Base-by-base conservation (phyloP, 2,797 vertebrate genomes). In the Trematomus bernacchii region DNA sequence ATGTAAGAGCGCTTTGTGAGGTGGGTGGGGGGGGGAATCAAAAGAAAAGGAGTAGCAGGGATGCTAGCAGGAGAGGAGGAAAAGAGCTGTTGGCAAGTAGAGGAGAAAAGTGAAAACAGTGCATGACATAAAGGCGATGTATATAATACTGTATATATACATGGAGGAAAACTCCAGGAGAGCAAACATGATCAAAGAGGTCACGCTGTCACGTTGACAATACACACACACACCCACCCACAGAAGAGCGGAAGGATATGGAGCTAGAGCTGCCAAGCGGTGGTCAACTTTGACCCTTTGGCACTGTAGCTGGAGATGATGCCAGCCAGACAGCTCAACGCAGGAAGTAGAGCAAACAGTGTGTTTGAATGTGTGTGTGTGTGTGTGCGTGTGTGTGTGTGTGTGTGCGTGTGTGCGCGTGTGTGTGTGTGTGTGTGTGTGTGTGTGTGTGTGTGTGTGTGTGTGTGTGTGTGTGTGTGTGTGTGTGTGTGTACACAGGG, bases 231-330 rank as follows among this genome's bases (percentile, higher is more conserved):
- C 33, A 12, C 66, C 64, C 46, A 76, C 8, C 71, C 16, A 30
- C 23, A 40, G 69, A 87, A 37, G 77, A 88, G 76, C 54, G 84
- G 86, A 90, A 90, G 83, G 86, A 89, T 82, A 77, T 69, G 72
- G 64, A 79, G 80, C 76, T 66, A 52, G 66, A 62, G 76, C 86
- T 92, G 90, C 90, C 91, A 93, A 88, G 78, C 79, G 9, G 76
- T 73, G 83, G 72, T 84, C 82, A 90, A 86, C 93, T 91, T 90
- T 87, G 90, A 92, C 90, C 89, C 73, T 71, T 88, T 93, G 91
- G 90, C 90, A 88, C 83, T 61, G 75, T 67, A 64, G 73, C 47
- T 79, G 73, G 69, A 84, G 87, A 85, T 78, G 85, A 89, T 91
- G 90, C 88, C 90, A 92, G 85, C 78, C 89, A 92, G 87, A 86